phyloP scores from a whole-genome alignment of 2,113 vertebrate genomes.

The Rousettus leschenaultii region DNA sequence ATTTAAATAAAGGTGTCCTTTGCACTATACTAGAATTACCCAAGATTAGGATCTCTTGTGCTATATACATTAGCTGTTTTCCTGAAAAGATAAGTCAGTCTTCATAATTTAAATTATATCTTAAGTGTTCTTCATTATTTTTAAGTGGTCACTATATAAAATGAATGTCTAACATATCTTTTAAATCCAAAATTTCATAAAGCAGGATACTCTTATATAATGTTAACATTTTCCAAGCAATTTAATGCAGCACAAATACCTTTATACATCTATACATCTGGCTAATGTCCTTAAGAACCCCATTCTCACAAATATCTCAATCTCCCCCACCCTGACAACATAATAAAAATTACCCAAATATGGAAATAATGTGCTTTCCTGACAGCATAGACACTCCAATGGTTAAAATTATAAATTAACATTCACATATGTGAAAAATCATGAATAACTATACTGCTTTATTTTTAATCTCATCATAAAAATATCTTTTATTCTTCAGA shows the following conservation, averaged over 20 bases:
- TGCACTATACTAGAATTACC: slow-evolving; percentile 45
- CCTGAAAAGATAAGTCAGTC: slow-evolving; percentile 57
- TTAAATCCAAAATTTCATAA: slow-evolving; percentile 48
- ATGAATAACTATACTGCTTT: slow-evolving; percentile 56
- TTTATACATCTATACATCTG: slow-evolving; percentile 37
- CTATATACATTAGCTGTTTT: slow-evolving; percentile 56
- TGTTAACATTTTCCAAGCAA: slow-evolving; percentile 53
- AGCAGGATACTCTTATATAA: neutral
- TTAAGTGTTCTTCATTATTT: slow-evolving; percentile 61
- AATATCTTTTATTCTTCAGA: slow-evolving; percentile 79
- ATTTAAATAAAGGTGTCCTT: slow-evolving; percentile 66
- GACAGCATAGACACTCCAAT: slow-evolving; percentile 52
- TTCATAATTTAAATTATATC: slow-evolving; percentile 64
- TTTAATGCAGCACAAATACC: slow-evolving; percentile 58
- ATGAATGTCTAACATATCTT: slow-evolving; percentile 15
- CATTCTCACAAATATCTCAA: slow-evolving; percentile 36
- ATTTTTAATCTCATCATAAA: slow-evolving; percentile 80
- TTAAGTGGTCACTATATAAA: slow-evolving; percentile 56
- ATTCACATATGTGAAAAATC: slow-evolving; percentile 72
- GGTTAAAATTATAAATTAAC: slow-evolving; percentile 71
- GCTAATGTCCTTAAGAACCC: slow-evolving; percentile 50
- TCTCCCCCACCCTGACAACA: slow-evolving; percentile 33
- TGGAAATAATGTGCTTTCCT: slow-evolving; percentile 61
- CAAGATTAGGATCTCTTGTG: slow-evolving; percentile 51
- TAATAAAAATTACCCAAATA: slow-evolving; percentile 63